Base-by-base conservation (phyloP, 2,797 vertebrate genomes). In the Helostoma temminkii region DNA sequence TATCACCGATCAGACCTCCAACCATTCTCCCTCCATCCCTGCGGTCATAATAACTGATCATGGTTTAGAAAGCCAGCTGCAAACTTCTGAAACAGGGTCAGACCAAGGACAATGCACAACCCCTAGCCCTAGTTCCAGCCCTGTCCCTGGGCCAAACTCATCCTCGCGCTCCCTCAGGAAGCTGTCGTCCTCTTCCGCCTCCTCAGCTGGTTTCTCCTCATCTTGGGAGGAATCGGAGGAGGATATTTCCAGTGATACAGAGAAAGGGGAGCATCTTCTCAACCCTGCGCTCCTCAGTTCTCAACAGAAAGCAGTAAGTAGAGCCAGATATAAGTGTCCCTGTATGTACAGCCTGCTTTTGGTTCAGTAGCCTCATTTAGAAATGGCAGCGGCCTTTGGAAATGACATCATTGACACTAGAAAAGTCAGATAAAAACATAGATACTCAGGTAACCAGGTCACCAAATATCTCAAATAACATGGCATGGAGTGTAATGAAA, bases 151-250 rank as follows among this genome's bases (percentile, higher is more conserved):
- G 22, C 49, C 70, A 0, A 80, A 84, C 80, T 80, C 86, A 47
- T 70, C 93, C 46, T 79, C 14, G 48, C 86, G 94, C 71, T 90
- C 93, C 0, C 80, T 95, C 65, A 92, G 98, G 81, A 99, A 99
- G 84, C 93, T 98, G 69, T 99, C 97, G 0, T 99, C 97, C 0
- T 99, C 98, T n/a, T 99, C 98, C 0, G 94, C 97, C 7, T 99
- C 97, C 56, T 99, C 98, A 8, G 96, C 97, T 0, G 98, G 98
- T 22, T 99, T 99, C 91, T 99, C 97, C 49, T 99, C 97, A 0
- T 99, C 98, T 52, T 98, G 96, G 93, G 98, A 99, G 49, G 98
- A 99, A 82, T 99, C 98, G 0, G 97, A 99, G 83, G 98, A 99
- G 52, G 98, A 99, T 73, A 94, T 98, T 55, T 98, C 97, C 87